Percentiles rank a stretch among this genome's conserved stretches.
Conservation (phyloP, 2,797 vertebrate species). For the Thamnophis elegans region DNA sequence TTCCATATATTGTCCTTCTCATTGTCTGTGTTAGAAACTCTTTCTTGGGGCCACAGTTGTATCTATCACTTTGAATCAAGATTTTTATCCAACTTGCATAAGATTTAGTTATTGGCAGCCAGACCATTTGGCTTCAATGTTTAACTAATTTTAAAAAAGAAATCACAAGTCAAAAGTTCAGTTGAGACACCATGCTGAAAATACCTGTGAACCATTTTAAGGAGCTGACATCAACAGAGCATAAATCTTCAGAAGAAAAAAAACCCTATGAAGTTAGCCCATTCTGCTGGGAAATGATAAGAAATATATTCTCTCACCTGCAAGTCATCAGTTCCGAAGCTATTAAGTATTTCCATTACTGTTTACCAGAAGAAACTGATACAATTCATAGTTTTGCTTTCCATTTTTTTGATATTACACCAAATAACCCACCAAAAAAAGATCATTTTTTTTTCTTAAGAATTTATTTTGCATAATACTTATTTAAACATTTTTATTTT, state of each 20-base stretch:
- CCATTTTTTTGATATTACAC: conserved; percentile 65
- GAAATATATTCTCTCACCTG: conserved; percentile 67
- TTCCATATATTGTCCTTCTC: neutral
- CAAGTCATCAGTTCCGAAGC: conserved; percentile 73
- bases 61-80: neutral
- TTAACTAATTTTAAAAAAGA: conserved; percentile 32
- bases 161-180: conserved; percentile 28
- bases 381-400: conserved; percentile 65
- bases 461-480: conserved; percentile 37
- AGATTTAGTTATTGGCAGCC: neutral
- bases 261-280: conserved; percentile 61
- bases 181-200: conserved; percentile 48
- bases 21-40: neutral
- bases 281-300: conserved; percentile 70
- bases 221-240: conserved; percentile 63
- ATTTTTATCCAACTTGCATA: neutral
- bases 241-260: conserved; percentile 53
- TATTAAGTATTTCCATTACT: conserved; percentile 69
- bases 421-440: conserved; percentile 31
- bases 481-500: neutral
- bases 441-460: conserved; percentile 18
- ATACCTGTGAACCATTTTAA: conserved; percentile 69
- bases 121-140: conserved; percentile 8
- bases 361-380: conserved; percentile 78
- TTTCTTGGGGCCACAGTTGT: neutral